Percentiles rank a stretch among this genome's conserved stretches.
Conservation (phyloP, 2,888 invertebrate species). For the Rambutsinella grinnellia region DNA sequence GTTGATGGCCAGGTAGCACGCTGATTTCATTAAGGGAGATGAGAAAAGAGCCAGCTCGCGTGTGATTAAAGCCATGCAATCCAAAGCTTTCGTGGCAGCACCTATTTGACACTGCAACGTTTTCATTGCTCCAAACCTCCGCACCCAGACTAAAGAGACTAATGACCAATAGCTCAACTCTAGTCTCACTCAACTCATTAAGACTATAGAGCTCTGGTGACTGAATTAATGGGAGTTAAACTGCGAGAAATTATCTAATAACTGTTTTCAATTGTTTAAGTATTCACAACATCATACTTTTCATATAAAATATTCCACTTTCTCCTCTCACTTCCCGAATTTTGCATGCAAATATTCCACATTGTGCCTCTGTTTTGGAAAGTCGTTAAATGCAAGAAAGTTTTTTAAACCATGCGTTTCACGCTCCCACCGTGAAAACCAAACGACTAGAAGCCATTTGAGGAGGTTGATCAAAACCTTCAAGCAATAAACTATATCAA, state of each 20-base stretch:
- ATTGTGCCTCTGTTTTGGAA: no score
- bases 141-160: no score
- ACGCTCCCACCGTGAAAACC: no score
- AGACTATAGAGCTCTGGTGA: neutral
- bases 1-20: constrained; percentile 54
- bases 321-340: neutral
- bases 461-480: neutral
- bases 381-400: no score
- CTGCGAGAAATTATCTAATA: constrained; percentile 29
- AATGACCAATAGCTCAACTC: no score
- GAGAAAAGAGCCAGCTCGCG: constrained; percentile 66
- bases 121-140: constrained; percentile 30
- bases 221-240: constrained; percentile 16
- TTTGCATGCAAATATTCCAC: no score
- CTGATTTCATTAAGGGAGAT: constrained; percentile 66
- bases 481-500: no score
- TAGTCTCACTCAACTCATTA: no score
- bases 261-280: neutral
- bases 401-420: no score
- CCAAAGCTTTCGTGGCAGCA: constrained; percentile 64
- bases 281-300: neutral
- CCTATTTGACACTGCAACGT: constrained; percentile 62
- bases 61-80: constrained; percentile 65
- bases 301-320: neutral
- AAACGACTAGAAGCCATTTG: no score